Evolutionary conservation across 1,140 invertebrate species (phyloP).

Genomic region (Ceratitis capitata): DNA sequence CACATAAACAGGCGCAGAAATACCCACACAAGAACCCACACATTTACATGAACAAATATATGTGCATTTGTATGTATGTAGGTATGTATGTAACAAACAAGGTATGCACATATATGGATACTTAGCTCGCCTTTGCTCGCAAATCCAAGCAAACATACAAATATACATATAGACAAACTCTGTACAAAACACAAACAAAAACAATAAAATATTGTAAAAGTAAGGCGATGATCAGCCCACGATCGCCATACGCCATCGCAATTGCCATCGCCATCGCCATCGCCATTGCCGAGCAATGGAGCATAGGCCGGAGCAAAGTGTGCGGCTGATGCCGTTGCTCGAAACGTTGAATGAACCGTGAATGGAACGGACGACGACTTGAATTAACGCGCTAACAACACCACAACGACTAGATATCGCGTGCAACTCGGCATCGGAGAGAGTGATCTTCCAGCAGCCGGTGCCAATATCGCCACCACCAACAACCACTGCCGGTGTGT

Average conservation of each 20-base stretch:
- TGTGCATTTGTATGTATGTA: neutral
- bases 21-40: conserved; percentile 33
- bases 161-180: neutral
- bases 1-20: neutral
- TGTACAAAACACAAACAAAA: conserved; percentile 20
- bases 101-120: neutral
- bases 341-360: conserved; percentile 43
- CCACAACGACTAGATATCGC: conserved; percentile 43
- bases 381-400: conserved; percentile 19
- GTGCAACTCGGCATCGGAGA: conserved; percentile 41
- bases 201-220: no score
- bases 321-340: conserved; percentile 24
- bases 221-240: conserved; percentile 45
- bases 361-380: conserved; percentile 15
- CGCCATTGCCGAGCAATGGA: neutral
- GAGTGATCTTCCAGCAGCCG: conserved; percentile 39
- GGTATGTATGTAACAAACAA: neutral
- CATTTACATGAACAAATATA: neutral
- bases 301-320: neutral
- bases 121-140: conserved; percentile 9
- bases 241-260: conserved; percentile 39
- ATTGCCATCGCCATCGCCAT: neutral
- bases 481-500: conserved; percentile 11
- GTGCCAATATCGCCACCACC: neutral
- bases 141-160: conserved; percentile 37